Base-by-base conservation (phyloP, 2,797 vertebrate genomes). In the Trachurus trachurus region DNA sequence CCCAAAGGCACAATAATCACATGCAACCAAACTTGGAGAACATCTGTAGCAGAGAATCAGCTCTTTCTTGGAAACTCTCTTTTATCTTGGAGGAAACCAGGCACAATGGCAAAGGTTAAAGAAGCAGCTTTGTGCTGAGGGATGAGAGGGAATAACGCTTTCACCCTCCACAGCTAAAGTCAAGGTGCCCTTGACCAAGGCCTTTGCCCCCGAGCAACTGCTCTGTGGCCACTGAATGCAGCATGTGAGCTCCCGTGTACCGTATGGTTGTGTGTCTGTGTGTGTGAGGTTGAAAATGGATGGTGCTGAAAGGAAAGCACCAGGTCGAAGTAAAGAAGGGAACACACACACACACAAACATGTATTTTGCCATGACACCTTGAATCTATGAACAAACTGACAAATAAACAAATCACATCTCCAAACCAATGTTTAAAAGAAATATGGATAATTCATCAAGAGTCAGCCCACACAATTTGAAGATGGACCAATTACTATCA, bases 131-230 rank as follows among this genome's bases (percentile, higher is more conserved):
- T 77, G 64, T 70, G 59, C 31, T 17, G 29, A 45, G 29, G 60
- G 60, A 75, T 72, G 58, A 81, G 61, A 78, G 44, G 53, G 17
- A 76, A 57, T 74, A 68, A 74, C 17, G 39, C 57, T 79, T 74
- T 74, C 74, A 56, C 63, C 61, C 62, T 60, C 44, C 50, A 9
- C 39, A 42, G 73, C 54, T 63, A 26, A 72, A 75, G 78, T 85
- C 82, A 82, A 80, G 86, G 78, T 85, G 86, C 37, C 82, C 84
- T 87, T 85, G 66, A 81, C 78, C 13, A 22, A 21, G 29, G 45
- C 4, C 2, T 66, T 80, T 78, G 60, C 47, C 78, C 76, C 56
- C 1, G 61, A 60, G 66, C 53, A 57, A 56, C 11, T 12, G 39
- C 73, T 74, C 58, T 44, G 19, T 50, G 50, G 63, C 15, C 9